Percentiles rank a stretch among this genome's conserved stretches.
Evolutionary conservation across 1,140 invertebrate genomes (phyloP).

Genomic region (Andrena cerasifolii): DNA sequence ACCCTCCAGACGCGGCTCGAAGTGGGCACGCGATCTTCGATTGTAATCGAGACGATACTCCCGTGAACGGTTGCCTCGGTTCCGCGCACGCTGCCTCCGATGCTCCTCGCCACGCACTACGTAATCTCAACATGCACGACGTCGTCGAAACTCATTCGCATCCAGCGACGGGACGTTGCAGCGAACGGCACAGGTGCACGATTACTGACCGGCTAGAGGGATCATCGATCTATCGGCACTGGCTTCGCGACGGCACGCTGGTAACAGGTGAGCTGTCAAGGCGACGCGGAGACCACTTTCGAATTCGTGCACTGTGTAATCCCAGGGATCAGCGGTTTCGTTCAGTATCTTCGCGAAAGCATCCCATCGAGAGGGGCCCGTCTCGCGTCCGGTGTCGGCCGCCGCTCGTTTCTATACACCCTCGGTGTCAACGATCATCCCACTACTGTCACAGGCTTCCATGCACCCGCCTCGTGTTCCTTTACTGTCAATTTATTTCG

Average conservation of each 20-base stretch:
- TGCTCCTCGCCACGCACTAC: not conserved
- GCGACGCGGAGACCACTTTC: not conserved
- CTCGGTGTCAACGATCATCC: slow-evolving; percentile 9
- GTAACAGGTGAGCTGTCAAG: slow-evolving; percentile 50
- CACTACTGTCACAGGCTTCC: not conserved
- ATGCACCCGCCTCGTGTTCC: not conserved
- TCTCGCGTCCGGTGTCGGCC: not conserved
- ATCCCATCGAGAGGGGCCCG: not conserved
- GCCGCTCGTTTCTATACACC: not conserved
- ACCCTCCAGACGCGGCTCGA: not conserved
- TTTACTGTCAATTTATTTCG: not conserved
- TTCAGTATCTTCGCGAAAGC: not conserved
- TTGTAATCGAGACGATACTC: slow-evolving; percentile 4
- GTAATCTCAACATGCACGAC: not conserved
- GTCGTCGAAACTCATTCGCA: not conserved
- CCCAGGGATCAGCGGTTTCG: too few species aligned
- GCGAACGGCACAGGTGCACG: not conserved
- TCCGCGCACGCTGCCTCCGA: too few species aligned
- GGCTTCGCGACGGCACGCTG: slow-evolving; percentile 2
- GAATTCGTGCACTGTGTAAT: not conserved
- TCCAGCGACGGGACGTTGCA: not conserved
- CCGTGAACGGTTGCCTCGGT: not conserved
- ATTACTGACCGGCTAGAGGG: slow-evolving; percentile 14
- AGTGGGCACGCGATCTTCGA: not conserved
- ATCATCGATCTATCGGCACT: slow-evolving; percentile 8